Evolutionary conservation across 2,888 invertebrate species (phyloP), one percentile per base, ranked within the genome.

Genomic region (Iphiclides podalirius): DNA sequence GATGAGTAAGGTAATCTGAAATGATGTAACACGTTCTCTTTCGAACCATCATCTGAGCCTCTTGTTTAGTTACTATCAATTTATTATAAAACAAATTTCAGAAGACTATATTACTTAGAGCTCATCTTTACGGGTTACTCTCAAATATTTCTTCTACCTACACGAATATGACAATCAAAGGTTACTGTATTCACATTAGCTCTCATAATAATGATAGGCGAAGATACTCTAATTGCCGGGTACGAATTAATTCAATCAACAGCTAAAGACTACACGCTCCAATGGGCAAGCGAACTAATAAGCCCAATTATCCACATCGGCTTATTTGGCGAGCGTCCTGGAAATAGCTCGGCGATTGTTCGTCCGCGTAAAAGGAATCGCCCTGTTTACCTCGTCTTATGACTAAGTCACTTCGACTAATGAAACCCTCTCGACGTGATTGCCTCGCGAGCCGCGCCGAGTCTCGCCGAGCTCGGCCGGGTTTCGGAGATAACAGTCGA

Each of bases 391-490:
- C 45, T 53, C 53, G 37, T 44, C 34, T 39, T 35, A 43, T 16
- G 35, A 44, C 44, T 39, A 44, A 44, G 43, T 44, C 39, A 59
- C 57, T 61, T 50, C 47, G 39, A 4, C 59, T 68, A 67, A 68
- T 68, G 64, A 68, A 63, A 63, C 59, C 44, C 37, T 40, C 43
- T 49, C 48, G 52, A 58, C 52, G 58, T 59, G 59, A 61, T 65
- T 61, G 63, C 58, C 57, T 57, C 44, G 52, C 52, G 53, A 60
- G 58, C 55, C 59, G 49, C 46, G 58, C 23, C 39, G 44, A 60
- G 52, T 59, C 59, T 55, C 52, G 43, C 28, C 28, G 6, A 31
- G 12, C 11, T 31, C 3, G 3, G 11, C 31, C 31, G 31, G 11
- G 2, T 59, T 59, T 54, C 49, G 45, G 45, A 57, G 61, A 64